A percentile compares a stretch with the other conserved stretches of the same genome.
phyloP scores from a whole-genome alignment of 2,888 invertebrate genomes.

The Drosophila prolongata region DNA sequence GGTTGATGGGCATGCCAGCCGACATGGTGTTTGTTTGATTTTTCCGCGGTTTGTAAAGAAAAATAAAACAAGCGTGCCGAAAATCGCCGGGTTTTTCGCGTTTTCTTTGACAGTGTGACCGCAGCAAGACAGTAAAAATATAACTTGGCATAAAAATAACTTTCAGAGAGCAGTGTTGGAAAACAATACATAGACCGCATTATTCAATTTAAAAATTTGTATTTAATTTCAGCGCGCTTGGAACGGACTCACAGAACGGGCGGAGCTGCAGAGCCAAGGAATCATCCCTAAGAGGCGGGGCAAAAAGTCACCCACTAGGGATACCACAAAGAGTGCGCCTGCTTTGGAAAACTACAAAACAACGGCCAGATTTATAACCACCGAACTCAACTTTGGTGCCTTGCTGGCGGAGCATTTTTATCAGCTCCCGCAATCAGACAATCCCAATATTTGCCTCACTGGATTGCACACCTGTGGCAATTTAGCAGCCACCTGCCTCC shows the following conservation, averaged over 20 bases:
- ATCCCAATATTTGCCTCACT: constrained; percentile 86
- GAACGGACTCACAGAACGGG: constrained; percentile 86
- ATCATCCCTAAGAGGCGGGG: constrained; percentile 75
- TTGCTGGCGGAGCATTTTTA: constrained; percentile 86
- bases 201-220: constrained; percentile 4
- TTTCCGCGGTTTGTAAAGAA: constrained; percentile 23
- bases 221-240: constrained; percentile 85
- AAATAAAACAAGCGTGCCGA: constrained; percentile 38
- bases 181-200: constrained; percentile 11
- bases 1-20: constrained; percentile 98
- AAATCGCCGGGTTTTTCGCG: constrained; percentile 61
- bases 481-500: constrained; percentile 90
- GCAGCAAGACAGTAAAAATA: no score
- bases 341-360: constrained; percentile 86
- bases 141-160: neutral
- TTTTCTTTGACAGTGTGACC: constrained; percentile 11
- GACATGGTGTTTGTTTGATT: constrained; percentile 82
- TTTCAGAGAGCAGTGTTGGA: constrained; percentile 1
- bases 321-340: neutral
- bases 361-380: constrained; percentile 87
- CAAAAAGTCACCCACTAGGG: constrained; percentile 60
- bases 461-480: constrained; percentile 97
- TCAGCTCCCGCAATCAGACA: constrained; percentile 53
- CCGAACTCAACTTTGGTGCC: constrained; percentile 86
- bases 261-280: constrained; percentile 84